These are phyloP conservation scores for Tachystola acroxantha DNA, from an alignment of 2,888 invertebrate species.

Conservation along the genomic window DNA sequence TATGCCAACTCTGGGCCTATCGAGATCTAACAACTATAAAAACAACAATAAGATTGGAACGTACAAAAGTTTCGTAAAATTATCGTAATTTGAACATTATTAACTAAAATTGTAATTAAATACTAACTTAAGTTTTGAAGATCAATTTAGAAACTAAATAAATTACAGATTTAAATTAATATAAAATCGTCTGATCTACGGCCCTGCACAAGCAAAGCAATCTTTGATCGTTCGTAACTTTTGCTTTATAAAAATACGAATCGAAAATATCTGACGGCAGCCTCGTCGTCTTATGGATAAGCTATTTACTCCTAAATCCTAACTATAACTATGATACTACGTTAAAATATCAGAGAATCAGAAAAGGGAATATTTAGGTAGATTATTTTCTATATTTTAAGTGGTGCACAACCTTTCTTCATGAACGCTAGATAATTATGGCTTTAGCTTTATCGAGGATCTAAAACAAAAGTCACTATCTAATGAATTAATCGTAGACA, in stretches of 20 bases:
- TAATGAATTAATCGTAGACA: constrained; percentile 52
- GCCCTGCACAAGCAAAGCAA: constrained; percentile 76
- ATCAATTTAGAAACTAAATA: constrained; percentile 6
- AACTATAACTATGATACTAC: constrained; percentile 66
- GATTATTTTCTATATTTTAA: constrained; percentile 68
- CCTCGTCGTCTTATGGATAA: constrained; percentile 67
- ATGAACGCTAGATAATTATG: constrained; percentile 73
- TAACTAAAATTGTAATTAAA: neutral
- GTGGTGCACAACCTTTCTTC: constrained; percentile 78
- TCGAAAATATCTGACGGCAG: constrained; percentile 76
- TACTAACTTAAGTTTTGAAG: neutral
- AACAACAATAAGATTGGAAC: neutral
- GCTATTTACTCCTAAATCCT: constrained; percentile 71
- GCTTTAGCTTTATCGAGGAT: constrained; percentile 64
- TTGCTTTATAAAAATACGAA: constrained; percentile 78
- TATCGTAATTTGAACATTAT: neutral
- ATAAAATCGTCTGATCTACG: constrained; percentile 41
- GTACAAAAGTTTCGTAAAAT: constrained; percentile 1
- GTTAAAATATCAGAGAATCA: constrained; percentile 77
- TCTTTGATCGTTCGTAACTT: constrained; percentile 70
- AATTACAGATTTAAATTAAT: constrained; percentile 23
- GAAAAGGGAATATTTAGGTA: constrained; percentile 74
- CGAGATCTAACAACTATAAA: constrained; percentile 31
- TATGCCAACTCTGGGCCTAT: constrained; percentile 58
- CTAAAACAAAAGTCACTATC: constrained; percentile 54